Evolutionary conservation across 2,113 vertebrate genomes (phyloP), one percentile per base, ranked within the genome.

Genomic region (Triplophysa siluroides): DNA sequence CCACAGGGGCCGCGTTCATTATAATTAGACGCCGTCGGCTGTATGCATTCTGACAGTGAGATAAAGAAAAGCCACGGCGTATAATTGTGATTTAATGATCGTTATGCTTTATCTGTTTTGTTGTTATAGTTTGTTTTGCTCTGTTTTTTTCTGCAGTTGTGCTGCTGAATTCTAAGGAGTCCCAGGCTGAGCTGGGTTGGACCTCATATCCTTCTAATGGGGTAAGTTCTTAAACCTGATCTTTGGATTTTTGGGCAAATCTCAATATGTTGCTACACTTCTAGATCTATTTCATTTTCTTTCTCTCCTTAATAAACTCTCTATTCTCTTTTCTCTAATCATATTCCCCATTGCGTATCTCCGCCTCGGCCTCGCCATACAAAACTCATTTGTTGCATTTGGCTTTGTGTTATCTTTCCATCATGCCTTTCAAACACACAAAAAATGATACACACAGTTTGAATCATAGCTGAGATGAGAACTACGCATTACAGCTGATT

Each of bases 151-250:
- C 85, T 88, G 58, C 87, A 98, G 97, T 99, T 83, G 90, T 96
- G 84, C 91, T 99, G 72, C 91, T 99, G 92, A 96, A 99, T 90
- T 98, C 96, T 3, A 98, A 98, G 90, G 96, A 96, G 78, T 97
- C 96, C 0, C 97, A 99, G 84, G 97, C 96, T 0, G 97, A 99
- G 85, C 88, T 99, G 83, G 96, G 96, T 78, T 99, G 97, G 97
- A 98, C 95, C 4, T 94, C 97, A 0, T 93, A 94, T 81, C 97
- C 97, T 0, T 92, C 94, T 0, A 96, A 98, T 18, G 96, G 97
- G 89, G 97, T 99, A 90, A 94, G 90, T 86, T 14, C 5, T 50
- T 38, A 38, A 38, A 38, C 33, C 8, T 38, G 6, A 38, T 7
- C 33, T 38, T 45, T 45, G 14, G 13, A 8, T 24, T 50, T 69